Evolutionary conservation across 2,888 invertebrate species (phyloP).

Genomic region (Anodontia alba): DNA sequence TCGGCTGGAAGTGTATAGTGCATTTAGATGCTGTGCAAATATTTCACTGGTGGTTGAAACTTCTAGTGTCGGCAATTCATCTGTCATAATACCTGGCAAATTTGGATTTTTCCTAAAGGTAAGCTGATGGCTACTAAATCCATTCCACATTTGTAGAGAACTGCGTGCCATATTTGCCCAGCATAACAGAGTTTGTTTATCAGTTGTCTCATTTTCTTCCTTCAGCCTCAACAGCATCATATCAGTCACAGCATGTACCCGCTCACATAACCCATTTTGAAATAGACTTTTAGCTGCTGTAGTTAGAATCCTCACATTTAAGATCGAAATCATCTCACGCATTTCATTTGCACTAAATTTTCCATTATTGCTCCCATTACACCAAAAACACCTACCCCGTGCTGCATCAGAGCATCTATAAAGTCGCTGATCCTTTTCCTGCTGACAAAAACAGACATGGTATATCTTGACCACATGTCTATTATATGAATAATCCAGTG

Average conservation of each 20-base stretch:
- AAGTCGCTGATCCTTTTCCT: constrained; percentile 11
- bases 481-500: constrained; percentile 26
- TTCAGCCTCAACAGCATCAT: constrained; percentile 48
- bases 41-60: constrained; percentile 43
- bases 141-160: constrained; percentile 14
- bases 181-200: constrained; percentile 23
- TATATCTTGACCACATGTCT: constrained; percentile 44
- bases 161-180: constrained; percentile 55
- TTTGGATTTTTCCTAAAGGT: constrained; percentile 50
- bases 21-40: constrained; percentile 42
- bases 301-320: constrained; percentile 32
- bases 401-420: constrained; percentile 45
- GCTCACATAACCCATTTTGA: neutral
- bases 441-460: neutral
- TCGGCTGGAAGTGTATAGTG: constrained; percentile 37
- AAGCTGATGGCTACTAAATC: constrained; percentile 34
- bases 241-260: constrained; percentile 31
- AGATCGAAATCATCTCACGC: constrained; percentile 22
- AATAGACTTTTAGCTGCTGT: constrained; percentile 37
- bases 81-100: constrained; percentile 38
- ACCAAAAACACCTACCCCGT: constrained; percentile 57
- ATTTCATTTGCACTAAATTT: constrained; percentile 36
- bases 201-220: constrained; percentile 23
- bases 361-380: constrained; percentile 48
- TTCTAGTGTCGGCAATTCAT: constrained; percentile 38